phyloP scores from a whole-genome alignment of 2,888 invertebrate genomes.

The Erebia palarica region DNA sequence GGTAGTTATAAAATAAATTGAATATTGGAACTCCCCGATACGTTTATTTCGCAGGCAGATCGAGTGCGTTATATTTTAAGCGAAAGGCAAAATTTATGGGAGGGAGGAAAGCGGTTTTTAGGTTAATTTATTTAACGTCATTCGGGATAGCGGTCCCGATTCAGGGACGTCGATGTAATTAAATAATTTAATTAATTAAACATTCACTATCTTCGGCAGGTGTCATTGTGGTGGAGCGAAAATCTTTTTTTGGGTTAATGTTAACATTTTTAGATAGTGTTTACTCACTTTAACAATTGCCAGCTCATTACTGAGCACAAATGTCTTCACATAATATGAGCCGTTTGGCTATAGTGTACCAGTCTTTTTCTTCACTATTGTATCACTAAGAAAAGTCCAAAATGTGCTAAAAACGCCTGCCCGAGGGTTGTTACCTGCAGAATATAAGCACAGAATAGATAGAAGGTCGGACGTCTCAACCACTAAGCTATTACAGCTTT shows the following conservation, averaged over 20 bases:
- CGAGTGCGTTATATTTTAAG: slow-evolving; percentile 67
- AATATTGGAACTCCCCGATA: slow-evolving; percentile 56
- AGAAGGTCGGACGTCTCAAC: no score
- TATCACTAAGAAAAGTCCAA: no score
- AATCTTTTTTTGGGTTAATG: slow-evolving; percentile 14
- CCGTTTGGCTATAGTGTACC: no score
- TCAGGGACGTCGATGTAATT: slow-evolving; percentile 15
- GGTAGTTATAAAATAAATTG: slow-evolving; percentile 76
- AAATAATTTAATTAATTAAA: slow-evolving; percentile 24
- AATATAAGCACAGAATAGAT: no score
- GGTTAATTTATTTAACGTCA: slow-evolving; percentile 24
- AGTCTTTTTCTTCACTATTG: no score
- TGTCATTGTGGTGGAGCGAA: slow-evolving; percentile 17
- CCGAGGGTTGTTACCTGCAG: no score
- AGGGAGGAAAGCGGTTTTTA: slow-evolving; percentile 21
- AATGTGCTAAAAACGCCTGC: no score
- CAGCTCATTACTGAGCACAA: no score
- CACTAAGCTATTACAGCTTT: no score
- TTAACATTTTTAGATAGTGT: no score
- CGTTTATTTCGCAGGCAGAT: slow-evolving; percentile 55
- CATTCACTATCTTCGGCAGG: slow-evolving; percentile 25
- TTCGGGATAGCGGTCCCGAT: slow-evolving; percentile 12
- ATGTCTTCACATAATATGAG: no score
- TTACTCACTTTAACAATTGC: no score
- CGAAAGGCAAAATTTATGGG: slow-evolving; percentile 19